phyloP scores from a whole-genome alignment of 2,113 vertebrate genomes.

The Xerus inauris region DNA sequence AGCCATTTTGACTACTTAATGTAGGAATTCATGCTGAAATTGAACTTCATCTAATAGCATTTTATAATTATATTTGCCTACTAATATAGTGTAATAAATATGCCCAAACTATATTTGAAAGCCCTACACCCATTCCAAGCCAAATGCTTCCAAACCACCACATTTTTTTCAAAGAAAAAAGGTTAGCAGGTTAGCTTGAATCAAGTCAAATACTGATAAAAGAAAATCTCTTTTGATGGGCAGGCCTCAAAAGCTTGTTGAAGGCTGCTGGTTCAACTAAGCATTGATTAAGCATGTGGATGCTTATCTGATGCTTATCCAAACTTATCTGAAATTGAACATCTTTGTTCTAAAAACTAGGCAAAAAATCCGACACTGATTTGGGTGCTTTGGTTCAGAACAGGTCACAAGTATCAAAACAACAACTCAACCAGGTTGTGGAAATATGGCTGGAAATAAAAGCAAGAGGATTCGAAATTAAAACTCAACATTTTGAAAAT shows the following conservation, averaged over 20 bases:
- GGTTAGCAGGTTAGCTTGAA: constrained; percentile 40
- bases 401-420: constrained; percentile 32
- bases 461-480: background rate
- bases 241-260: constrained; percentile 49
- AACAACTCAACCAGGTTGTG: background rate
- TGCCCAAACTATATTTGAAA: background rate
- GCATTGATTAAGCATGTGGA: constrained; percentile 62
- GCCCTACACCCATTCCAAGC: background rate
- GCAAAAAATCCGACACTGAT: constrained; percentile 36
- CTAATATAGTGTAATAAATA: background rate
- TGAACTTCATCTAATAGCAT: background rate
- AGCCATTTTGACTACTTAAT: background rate
- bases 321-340: constrained; percentile 65
- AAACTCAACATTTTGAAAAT: constrained; percentile 39
- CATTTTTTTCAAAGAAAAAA: background rate
- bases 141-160: background rate
- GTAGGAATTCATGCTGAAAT: background rate
- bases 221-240: constrained; percentile 64
- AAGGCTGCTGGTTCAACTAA: constrained; percentile 55
- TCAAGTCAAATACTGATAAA: constrained; percentile 59
- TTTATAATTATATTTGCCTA: constrained; percentile 40
- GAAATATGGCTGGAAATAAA: constrained; percentile 41
- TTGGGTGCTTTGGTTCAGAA: constrained; percentile 44
- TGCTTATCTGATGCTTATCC: constrained; percentile 59
- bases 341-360: constrained; percentile 56